Percentiles rank a stretch among this genome's conserved stretches.
Conservation (phyloP, 2,113 vertebrate species). For the Tauraco erythrolophus region DNA sequence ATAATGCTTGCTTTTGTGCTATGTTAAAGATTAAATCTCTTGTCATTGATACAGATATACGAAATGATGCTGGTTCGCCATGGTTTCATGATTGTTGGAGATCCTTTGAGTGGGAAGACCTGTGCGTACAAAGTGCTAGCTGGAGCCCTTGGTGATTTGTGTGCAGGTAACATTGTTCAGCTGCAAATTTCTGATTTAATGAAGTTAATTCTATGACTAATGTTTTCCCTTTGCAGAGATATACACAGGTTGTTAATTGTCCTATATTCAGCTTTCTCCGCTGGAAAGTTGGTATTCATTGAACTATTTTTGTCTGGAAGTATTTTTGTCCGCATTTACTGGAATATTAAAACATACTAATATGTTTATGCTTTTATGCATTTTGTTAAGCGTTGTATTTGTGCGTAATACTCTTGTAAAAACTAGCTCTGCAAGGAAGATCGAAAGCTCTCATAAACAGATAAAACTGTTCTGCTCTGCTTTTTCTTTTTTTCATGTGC, state of each 20-base stretch:
- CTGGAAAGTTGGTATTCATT: neutral
- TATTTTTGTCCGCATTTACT: neutral
- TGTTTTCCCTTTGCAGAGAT: neutral
- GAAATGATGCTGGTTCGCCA: constrained; percentile 97
- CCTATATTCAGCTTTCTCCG: neutral
- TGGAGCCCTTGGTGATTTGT: constrained; percentile 83
- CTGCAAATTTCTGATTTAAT: neutral
- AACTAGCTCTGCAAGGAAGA: neutral
- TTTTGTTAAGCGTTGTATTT: neutral
- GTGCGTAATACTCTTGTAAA: neutral
- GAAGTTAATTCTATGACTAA: neutral
- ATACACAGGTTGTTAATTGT: neutral
- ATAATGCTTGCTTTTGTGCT: neutral
- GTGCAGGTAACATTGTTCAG: constrained; percentile 70
- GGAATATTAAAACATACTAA: neutral
- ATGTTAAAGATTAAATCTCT: neutral
- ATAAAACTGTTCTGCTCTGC: neutral
- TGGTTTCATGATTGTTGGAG: constrained; percentile 94
- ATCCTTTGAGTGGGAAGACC: constrained; percentile 89
- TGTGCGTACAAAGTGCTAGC: constrained; percentile 88
- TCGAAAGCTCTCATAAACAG: neutral
- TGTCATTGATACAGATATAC: constrained; percentile 81
- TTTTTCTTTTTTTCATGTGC: neutral
- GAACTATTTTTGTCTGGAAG: neutral
- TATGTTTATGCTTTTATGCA: neutral